phyloP scores from a whole-genome alignment of 2,888 invertebrate genomes.

The Andrena chrysosceles region DNA sequence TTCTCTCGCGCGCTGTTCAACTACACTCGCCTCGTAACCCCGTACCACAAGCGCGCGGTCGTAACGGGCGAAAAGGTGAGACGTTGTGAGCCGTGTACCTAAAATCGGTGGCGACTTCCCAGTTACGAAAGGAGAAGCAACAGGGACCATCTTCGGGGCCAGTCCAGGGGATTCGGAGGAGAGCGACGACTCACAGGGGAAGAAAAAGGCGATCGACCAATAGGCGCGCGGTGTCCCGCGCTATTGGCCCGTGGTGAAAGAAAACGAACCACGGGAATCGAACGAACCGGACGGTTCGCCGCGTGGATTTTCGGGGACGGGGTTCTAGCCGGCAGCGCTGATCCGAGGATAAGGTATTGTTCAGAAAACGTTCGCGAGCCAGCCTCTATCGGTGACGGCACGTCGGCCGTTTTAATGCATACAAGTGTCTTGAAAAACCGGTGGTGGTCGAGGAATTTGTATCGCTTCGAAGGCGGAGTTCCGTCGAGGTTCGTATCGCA shows the following conservation, averaged over 20 bases:
- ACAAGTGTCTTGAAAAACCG: too few relatives aligned
- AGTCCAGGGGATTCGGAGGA: slow-evolving; percentile 18
- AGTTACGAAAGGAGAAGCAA: not conserved
- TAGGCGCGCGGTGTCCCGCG: slow-evolving; percentile 40
- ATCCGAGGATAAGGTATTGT: slow-evolving; percentile 48
- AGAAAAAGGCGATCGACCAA: slow-evolving; percentile 28
- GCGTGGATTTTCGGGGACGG: slow-evolving; percentile 36
- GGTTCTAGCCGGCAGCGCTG: slow-evolving; percentile 19
- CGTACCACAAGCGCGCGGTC: slow-evolving; percentile 20
- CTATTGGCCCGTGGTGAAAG: slow-evolving; percentile 25
- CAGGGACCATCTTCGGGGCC: not conserved
- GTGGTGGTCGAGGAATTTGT: too few relatives aligned
- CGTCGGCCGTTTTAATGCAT: not conserved
- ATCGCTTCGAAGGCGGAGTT: not conserved
- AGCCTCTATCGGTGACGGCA: not conserved
- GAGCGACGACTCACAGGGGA: slow-evolving; percentile 4
- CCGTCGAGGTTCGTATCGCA: slow-evolving; percentile 7
- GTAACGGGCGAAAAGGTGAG: slow-evolving; percentile 41
- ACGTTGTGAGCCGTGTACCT: slow-evolving; percentile 43
- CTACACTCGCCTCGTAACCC: slow-evolving; percentile 33
- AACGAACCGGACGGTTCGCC: slow-evolving; percentile 15
- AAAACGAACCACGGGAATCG: slow-evolving; percentile 24
- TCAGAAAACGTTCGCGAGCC: not conserved
- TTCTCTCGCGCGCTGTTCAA: slow-evolving; percentile 15
- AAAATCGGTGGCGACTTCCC: slow-evolving; percentile 18